Evolutionary conservation across 2,888 invertebrate genomes (phyloP), one percentile per base, ranked within the genome.

Genomic region (Tromatobia lineatoria): DNA sequence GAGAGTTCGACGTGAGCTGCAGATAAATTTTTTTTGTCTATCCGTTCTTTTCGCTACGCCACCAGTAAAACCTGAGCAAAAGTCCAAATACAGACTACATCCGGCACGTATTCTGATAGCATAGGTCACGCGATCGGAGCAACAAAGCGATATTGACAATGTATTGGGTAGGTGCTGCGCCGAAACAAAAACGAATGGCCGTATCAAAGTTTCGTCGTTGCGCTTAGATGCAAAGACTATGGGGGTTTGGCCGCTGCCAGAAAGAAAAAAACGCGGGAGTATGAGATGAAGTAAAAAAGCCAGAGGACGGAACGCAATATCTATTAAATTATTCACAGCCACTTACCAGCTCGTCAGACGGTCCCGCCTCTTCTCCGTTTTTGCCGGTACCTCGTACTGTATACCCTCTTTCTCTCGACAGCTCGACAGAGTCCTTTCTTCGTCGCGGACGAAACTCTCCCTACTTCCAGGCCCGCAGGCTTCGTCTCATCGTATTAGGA

Each of bases 321-420:
- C 89, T 89, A 90, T 90, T 90, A 90, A 90, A 91, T 91, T 91
- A 91, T 90, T 91, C 91, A 90, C 90, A 90, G 90, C 87, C 89
- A 90, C 90, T 91, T 91, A 90, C 90, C 90, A 88, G 90, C 90
- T 90, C 90, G 89, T 91, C 91, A 90, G 88, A 86, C 86, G 84
- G 88, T 76, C 86, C 90, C 89, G 90, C 90, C 90, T 88, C 86
- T 87, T 87, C 83, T 83, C 84, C 67, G 86, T 90, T 90, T 89
- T 90, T 88, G 87, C 82, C 80, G 78, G 67, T 61, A 59, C 73
- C 80, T 38, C 59, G 54, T 52, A 70, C 47, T 61, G 57, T 76
- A 57, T 50, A 64, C 61, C 78, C 70, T 70, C 80, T 70, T 80
- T 61, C 74, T 61, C 50, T 77, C 80, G 23, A 59, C 81, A 74